These are phyloP conservation scores for Lysandra coridon DNA, from an alignment of 2,888 invertebrate species.

Conservation along the genomic window DNA sequence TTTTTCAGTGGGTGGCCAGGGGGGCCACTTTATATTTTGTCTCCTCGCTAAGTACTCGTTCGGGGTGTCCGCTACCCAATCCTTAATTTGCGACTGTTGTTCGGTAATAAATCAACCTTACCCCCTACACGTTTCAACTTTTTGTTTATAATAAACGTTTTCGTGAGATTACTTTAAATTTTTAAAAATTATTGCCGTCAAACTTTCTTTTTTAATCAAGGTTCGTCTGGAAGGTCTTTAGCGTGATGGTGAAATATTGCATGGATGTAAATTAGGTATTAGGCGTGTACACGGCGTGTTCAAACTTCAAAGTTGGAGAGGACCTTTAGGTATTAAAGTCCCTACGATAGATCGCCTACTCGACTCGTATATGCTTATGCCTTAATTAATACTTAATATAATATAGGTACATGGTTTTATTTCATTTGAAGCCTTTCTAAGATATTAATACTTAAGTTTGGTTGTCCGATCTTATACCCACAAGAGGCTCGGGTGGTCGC, in stretches of 20 bases:
- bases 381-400: too few species aligned
- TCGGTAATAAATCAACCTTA: slow-evolving; percentile 65
- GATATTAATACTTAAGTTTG: neutral
- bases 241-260: neutral
- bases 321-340: neutral
- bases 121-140: slow-evolving; percentile 22
- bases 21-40: slow-evolving; percentile 79
- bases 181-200: slow-evolving; percentile 15
- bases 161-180: slow-evolving; percentile 1
- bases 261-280: neutral
- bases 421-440: neutral
- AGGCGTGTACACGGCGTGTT: neutral
- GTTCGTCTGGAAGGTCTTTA: neutral
- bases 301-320: neutral
- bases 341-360: too few species aligned
- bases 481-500: neutral
- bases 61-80: slow-evolving; percentile 70
- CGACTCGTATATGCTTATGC: too few species aligned
- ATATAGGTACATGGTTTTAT: neutral
- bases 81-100: slow-evolving; percentile 77
- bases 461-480: neutral
- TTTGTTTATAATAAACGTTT: slow-evolving; percentile 34
- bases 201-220: slow-evolving; percentile 15
- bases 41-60: slow-evolving; percentile 77
- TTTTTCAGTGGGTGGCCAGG: slow-evolving; percentile 79